Evolutionary conservation across 2,797 vertebrate species (phyloP).

Genomic region (Xiphorhynchus erythropygius): DNA sequence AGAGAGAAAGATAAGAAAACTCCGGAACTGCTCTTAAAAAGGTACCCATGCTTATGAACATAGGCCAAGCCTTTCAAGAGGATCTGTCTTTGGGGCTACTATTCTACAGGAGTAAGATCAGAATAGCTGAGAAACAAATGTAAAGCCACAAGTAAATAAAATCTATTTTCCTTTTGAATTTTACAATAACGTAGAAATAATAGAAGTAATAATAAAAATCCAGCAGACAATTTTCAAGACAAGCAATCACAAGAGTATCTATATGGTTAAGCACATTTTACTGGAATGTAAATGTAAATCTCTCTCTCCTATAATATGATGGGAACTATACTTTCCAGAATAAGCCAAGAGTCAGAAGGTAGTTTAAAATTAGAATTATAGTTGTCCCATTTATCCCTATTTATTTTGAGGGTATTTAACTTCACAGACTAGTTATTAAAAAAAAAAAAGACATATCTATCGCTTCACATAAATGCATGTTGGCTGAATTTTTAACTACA

Average conservation of each 20-base stretch:
- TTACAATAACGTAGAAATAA: neutral
- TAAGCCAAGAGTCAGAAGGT: neutral
- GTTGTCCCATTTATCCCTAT: neutral
- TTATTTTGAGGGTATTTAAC: neutral
- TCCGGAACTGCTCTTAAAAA: neutral
- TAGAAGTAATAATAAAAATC: neutral
- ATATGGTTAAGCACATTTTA: neutral
- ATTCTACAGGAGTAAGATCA: neutral
- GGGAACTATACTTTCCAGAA: neutral
- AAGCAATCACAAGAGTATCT: neutral
- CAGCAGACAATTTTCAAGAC: neutral
- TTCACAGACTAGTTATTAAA: neutral
- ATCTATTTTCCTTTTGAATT: neutral
- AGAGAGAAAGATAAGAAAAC: neutral
- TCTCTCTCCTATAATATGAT: neutral
- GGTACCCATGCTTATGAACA: neutral
- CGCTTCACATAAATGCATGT: neutral
- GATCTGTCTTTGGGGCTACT: neutral
- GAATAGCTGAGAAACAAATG: neutral
- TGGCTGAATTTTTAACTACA: too few relatives aligned
- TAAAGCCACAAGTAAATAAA: neutral
- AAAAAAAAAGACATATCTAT: neutral
- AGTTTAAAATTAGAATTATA: neutral
- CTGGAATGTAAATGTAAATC: neutral
- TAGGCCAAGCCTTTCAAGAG: neutral